phyloP scores from a whole-genome alignment of 2,113 vertebrate species.

The Plestiodon gilberti region DNA sequence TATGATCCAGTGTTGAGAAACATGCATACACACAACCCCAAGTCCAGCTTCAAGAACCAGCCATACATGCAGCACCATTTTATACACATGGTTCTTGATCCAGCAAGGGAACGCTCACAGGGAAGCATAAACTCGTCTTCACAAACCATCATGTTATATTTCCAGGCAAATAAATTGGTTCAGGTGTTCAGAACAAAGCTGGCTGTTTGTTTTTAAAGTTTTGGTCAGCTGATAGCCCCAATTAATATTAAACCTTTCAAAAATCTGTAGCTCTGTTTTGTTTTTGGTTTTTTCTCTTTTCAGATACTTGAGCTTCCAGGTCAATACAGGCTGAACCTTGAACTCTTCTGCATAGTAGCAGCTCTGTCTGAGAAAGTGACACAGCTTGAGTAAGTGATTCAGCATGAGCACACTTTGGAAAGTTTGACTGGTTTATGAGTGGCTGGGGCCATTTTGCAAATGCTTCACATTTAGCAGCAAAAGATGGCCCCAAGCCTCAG shows the following conservation, averaged over 20 bases:
- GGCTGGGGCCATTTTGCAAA: neutral
- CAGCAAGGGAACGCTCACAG: neutral
- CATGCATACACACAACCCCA: neutral
- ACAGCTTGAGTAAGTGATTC: neutral
- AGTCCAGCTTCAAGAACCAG: too few species aligned
- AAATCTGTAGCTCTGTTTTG: neutral
- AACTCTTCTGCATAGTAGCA: neutral
- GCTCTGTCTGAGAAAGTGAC: neutral
- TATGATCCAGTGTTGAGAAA: too few species aligned
- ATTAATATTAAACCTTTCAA: neutral
- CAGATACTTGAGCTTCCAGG: slow-evolving; percentile 5
- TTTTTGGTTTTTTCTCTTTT: neutral
- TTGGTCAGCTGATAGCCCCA: neutral
- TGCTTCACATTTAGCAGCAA: neutral
- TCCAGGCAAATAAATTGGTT: neutral
- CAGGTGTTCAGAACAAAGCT: neutral
- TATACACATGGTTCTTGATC: neutral
- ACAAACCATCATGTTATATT: neutral
- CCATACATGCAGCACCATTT: neutral
- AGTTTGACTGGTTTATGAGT: neutral
- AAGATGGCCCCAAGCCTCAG: neutral
- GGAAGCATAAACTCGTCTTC: neutral
- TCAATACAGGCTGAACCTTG: slow-evolving; percentile 1
- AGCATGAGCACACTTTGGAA: neutral
- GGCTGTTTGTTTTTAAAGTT: too few species aligned